Percentiles rank a stretch among this genome's conserved stretches.
Conservation (phyloP, 1,140 invertebrate species). For the Prorops nasuta region DNA sequence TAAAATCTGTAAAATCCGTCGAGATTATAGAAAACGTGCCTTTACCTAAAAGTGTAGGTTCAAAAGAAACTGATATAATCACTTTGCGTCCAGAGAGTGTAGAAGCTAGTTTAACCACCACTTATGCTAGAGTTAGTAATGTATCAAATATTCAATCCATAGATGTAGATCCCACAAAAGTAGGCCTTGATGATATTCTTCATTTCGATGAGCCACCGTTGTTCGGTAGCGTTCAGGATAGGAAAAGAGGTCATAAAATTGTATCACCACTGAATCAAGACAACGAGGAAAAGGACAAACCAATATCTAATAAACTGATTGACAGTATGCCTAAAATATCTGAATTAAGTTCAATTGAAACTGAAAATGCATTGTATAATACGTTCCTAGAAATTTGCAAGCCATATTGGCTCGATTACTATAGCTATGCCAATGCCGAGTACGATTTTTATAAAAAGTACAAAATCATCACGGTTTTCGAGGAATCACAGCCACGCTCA, state of each 20-base stretch:
- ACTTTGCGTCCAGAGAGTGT: conserved; percentile 42
- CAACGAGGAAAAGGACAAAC: not conserved
- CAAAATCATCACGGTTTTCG: conserved; percentile 33
- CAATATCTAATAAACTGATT: conserved; percentile 1
- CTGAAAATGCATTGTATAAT: not conserved
- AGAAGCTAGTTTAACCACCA: conserved; percentile 44
- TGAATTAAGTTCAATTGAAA: not conserved
- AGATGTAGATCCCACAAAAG: not conserved
- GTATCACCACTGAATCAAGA: conserved; percentile 1
- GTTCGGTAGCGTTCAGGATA: conserved; percentile 48
- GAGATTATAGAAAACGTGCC: conserved; percentile 34
- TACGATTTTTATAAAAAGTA: conserved; percentile 36
- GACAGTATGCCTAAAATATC: conserved; percentile 4
- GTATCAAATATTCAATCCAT: conserved; percentile 11
- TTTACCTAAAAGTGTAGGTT: conserved; percentile 21
- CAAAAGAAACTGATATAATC: conserved; percentile 36
- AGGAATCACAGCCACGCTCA: conserved; percentile 21
- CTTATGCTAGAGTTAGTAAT: conserved; percentile 34
- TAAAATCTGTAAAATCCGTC: conserved; percentile 28
- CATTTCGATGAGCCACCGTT: conserved; percentile 32
- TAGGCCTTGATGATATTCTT: conserved; percentile 13
- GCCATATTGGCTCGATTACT: conserved; percentile 43
- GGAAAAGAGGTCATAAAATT: conserved; percentile 24
- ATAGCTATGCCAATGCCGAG: conserved; percentile 38
- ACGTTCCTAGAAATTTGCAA: conserved; percentile 35